Conservation (phyloP, 2,888 invertebrate species). For the Hypolimnas misippus region DNA sequence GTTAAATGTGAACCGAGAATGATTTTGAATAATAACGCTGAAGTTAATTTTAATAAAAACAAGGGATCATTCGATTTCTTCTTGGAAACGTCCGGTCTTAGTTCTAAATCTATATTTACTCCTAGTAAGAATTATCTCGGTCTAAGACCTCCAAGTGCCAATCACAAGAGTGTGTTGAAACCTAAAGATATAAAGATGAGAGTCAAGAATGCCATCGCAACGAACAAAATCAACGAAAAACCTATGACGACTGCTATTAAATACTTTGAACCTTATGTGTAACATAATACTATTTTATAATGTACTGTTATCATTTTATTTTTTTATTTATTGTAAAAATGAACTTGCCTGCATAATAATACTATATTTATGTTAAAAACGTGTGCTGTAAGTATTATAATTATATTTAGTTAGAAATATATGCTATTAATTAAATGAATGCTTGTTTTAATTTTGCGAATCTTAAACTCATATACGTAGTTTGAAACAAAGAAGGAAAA, state of each 20-base stretch:
- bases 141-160: slow-evolving; percentile 86
- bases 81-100: slow-evolving; percentile 90
- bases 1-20: slow-evolving; percentile 76
- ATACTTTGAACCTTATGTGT: slow-evolving; percentile 82
- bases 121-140: slow-evolving; percentile 67
- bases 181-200: slow-evolving; percentile 91
- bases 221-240: slow-evolving; percentile 83
- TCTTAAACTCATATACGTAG: too few relatives aligned
- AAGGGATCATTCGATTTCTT: slow-evolving; percentile 88
- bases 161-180: slow-evolving; percentile 90
- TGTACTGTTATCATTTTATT: slow-evolving; percentile 43
- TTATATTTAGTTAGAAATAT: slow-evolving; percentile 64
- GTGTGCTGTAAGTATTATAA: slow-evolving; percentile 69
- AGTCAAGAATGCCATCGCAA: slow-evolving; percentile 86
- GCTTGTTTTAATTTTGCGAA: slow-evolving; percentile 30
- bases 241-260: slow-evolving; percentile 83
- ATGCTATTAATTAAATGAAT: slow-evolving; percentile 48
- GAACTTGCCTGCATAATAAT: slow-evolving; percentile 82
- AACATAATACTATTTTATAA: slow-evolving; percentile 47
- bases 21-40: slow-evolving; percentile 61
- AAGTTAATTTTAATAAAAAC: slow-evolving; percentile 65
- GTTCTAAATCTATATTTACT: slow-evolving; percentile 90
- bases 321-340: slow-evolving; percentile 77
- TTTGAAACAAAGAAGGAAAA: too few relatives aligned
- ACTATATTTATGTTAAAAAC: slow-evolving; percentile 67